phyloP scores from a whole-genome alignment of 2,888 invertebrate species.

The Nymphalis urticae region DNA sequence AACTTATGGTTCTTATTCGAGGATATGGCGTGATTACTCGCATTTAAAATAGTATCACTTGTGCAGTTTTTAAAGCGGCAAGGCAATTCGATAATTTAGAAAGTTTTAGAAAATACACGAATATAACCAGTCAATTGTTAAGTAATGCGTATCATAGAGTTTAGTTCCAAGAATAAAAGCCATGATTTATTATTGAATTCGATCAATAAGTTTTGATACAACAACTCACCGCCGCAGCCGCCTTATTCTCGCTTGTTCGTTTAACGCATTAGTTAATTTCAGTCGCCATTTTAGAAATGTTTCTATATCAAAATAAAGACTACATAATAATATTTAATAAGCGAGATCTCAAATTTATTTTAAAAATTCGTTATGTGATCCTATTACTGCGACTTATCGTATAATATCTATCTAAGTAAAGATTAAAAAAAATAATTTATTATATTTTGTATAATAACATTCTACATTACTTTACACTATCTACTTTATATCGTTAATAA shows the following conservation, averaged over 20 bases:
- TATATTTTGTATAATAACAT: constrained; percentile 80
- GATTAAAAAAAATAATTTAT: constrained; percentile 78
- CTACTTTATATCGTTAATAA: constrained; percentile 79
- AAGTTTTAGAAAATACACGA: background rate
- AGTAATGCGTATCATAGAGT: background rate
- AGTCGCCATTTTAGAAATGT: constrained; percentile 77
- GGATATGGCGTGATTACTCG: constrained; percentile 3
- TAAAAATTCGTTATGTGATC: constrained; percentile 77
- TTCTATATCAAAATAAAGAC: constrained; percentile 80
- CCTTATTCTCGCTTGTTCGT: constrained; percentile 67
- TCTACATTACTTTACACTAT: constrained; percentile 80
- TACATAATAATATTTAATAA: constrained; percentile 80
- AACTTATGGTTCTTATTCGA: constrained; percentile 8
- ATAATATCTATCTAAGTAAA: constrained; percentile 64
- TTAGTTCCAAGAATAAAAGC: constrained; percentile 5
- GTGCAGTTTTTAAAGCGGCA: background rate
- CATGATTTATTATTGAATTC: background rate
- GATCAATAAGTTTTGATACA: background rate
- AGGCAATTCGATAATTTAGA: background rate
- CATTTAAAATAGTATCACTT: background rate
- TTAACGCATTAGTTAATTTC: constrained; percentile 75
- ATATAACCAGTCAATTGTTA: background rate
- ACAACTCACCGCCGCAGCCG: constrained; percentile 39
- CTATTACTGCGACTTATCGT: constrained; percentile 77
- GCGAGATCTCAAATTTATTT: constrained; percentile 82